phyloP scores from a whole-genome alignment of 2,113 vertebrate genomes.

The Herpailurus yagouaroundi region DNA sequence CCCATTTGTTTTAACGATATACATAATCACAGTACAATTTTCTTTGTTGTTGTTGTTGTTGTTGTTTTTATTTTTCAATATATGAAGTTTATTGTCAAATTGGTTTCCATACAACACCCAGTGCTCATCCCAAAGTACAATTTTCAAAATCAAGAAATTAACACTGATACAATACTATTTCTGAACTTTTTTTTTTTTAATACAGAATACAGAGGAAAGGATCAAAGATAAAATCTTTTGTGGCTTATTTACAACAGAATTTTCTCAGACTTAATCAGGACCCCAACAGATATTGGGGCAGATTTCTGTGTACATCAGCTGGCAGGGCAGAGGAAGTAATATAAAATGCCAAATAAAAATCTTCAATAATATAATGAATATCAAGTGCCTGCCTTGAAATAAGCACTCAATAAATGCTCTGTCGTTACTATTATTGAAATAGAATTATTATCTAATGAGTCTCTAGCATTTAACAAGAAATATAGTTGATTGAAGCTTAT shows the following conservation, averaged over 20 bases:
- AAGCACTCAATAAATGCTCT: conserved; percentile 13
- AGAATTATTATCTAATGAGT: conserved; percentile 15
- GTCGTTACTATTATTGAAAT: not conserved
- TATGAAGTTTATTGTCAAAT: too few relatives aligned
- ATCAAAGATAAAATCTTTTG: not conserved
- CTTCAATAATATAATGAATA: not conserved
- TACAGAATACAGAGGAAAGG: not conserved
- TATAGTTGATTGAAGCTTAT: not conserved
- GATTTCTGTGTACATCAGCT: not conserved
- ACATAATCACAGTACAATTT: not conserved
- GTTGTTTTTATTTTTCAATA: too few relatives aligned
- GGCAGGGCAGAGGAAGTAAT: not conserved
- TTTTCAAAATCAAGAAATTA: conserved; percentile 5
- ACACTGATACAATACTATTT: not conserved
- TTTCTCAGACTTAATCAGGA: conserved; percentile 26
- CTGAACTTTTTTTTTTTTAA: not conserved
- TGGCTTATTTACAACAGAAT: conserved; percentile 22
- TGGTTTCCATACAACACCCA: too few relatives aligned
- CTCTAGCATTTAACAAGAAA: not conserved
- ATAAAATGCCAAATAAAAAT: conserved; percentile 38
- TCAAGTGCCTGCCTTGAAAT: not conserved
- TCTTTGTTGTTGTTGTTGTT: not conserved
- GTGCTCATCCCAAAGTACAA: not conserved
- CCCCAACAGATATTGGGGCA: not conserved
- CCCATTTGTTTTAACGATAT: not conserved